A percentile compares a stretch with the other conserved stretches of the same genome.
Evolutionary conservation across 1,140 invertebrate species (phyloP).

Genomic region (Neodiprion virginianus): DNA sequence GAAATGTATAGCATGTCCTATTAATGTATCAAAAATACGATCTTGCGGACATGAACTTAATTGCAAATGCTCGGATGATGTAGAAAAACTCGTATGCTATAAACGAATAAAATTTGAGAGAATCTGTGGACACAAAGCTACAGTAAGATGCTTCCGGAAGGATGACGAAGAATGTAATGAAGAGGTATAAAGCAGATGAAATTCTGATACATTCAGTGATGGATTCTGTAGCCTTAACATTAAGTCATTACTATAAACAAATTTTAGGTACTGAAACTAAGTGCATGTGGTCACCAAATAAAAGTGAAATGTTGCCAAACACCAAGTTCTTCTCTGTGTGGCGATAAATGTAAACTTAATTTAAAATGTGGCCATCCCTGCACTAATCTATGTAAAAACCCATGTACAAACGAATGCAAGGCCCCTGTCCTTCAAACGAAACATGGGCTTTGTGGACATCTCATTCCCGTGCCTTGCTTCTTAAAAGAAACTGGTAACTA

Average conservation of each 20-base stretch:
- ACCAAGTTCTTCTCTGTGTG: slow-evolving; percentile 46
- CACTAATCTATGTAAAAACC: slow-evolving; percentile 42
- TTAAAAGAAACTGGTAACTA: slow-evolving; percentile 22
- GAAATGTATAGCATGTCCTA: slow-evolving; percentile 58
- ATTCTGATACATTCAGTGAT: slow-evolving; percentile 1
- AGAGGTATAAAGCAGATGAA: too few relatives aligned
- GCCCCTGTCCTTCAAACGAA: slow-evolving; percentile 32
- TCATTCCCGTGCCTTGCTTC: slow-evolving; percentile 53
- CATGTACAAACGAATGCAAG: slow-evolving; percentile 53
- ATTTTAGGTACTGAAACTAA: slow-evolving; percentile 57
- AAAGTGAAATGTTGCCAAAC: slow-evolving; percentile 45
- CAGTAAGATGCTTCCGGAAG: not conserved
- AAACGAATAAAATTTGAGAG: slow-evolving; percentile 35
- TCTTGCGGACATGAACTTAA: slow-evolving; percentile 57
- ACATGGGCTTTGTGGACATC: slow-evolving; percentile 56
- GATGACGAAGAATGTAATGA: not conserved
- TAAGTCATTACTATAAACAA: slow-evolving; percentile 22
- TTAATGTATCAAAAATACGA: slow-evolving; percentile 24
- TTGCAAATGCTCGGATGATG: slow-evolving; percentile 51
- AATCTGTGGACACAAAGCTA: not conserved
- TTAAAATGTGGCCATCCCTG: slow-evolving; percentile 61
- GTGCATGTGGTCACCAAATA: slow-evolving; percentile 57
- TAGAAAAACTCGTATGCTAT: slow-evolving; percentile 49
- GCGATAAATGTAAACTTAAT: slow-evolving; percentile 42
- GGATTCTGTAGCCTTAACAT: not conserved